Evolutionary conservation across 2,888 invertebrate genomes (phyloP).

Genomic region (Pollenia angustigena): DNA sequence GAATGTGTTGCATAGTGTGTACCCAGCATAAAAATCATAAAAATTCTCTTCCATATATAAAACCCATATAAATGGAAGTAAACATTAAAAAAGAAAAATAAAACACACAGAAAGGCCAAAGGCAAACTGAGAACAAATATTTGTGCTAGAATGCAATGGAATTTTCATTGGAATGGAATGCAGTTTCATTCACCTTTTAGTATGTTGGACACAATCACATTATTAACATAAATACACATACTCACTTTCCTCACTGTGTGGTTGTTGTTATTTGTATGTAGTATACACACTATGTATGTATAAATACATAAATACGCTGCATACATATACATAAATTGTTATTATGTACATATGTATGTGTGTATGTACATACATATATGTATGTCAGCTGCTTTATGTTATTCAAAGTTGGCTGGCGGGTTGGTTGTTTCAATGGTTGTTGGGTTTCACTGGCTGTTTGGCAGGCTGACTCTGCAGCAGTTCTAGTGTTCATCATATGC

Average conservation of each 20-base stretch:
- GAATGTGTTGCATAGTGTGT: no score
- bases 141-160: constrained; percentile 72
- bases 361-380: constrained; percentile 15
- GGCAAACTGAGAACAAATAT: constrained; percentile 37
- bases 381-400: constrained; percentile 65
- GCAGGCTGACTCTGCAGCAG: not conserved
- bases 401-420: constrained; percentile 41
- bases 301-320: not conserved
- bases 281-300: constrained; percentile 14
- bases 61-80: constrained; percentile 37
- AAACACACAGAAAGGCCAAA: constrained; percentile 8
- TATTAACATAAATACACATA: constrained; percentile 22
- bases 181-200: constrained; percentile 76
- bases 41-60: constrained; percentile 13
- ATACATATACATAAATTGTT: constrained; percentile 3
- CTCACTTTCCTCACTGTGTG: not conserved
- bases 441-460: constrained; percentile 6
- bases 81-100: not conserved
- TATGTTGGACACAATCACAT: constrained; percentile 48
- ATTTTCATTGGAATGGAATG: constrained; percentile 75
- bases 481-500: not conserved
- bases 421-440: constrained; percentile 13
- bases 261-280: not conserved
- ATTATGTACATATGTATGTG: not conserved
- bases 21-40: constrained; percentile 15